Evolutionary conservation across 35 echinoderm and acorn worm species (phyloP).

Genomic region (Amphiura filiformis): DNA sequence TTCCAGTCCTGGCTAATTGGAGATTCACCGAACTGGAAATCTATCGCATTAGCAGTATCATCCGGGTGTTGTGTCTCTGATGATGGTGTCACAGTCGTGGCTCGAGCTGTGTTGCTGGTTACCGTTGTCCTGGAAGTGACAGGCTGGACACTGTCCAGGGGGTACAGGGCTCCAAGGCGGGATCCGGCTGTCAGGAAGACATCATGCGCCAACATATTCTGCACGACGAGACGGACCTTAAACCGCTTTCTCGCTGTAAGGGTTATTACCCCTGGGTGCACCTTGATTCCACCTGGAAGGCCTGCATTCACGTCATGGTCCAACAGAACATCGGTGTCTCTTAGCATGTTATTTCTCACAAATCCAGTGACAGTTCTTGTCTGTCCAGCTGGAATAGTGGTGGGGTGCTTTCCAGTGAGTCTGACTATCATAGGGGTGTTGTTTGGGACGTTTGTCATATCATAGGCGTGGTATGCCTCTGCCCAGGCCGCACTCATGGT

Average conservation of each 20-base stretch:
- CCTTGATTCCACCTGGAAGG: background rate
- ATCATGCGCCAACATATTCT: background rate
- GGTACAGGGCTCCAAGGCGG: background rate
- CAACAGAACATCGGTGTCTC: background rate
- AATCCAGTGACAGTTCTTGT: background rate
- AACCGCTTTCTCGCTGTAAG: background rate
- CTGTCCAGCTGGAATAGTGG: background rate
- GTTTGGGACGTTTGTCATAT: no score
- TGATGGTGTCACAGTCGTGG: background rate
- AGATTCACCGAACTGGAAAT: slow-evolving; percentile 1
- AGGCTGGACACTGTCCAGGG: background rate
- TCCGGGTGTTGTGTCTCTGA: background rate
- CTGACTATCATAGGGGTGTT: background rate
- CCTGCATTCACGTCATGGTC: background rate
- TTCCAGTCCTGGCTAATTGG: background rate
- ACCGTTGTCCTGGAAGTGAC: no score
- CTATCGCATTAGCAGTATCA: background rate
- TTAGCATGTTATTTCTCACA: background rate
- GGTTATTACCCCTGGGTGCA: background rate
- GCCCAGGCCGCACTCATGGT: background rate
- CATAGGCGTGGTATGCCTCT: background rate
- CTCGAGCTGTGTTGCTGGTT: background rate
- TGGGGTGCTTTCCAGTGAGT: background rate
- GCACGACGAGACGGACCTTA: background rate
- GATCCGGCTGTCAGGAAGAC: background rate